These are phyloP conservation scores for Sphaerodactylus townsendi DNA, from an alignment of 2,113 vertebrate genomes.

Conservation along the genomic window DNA sequence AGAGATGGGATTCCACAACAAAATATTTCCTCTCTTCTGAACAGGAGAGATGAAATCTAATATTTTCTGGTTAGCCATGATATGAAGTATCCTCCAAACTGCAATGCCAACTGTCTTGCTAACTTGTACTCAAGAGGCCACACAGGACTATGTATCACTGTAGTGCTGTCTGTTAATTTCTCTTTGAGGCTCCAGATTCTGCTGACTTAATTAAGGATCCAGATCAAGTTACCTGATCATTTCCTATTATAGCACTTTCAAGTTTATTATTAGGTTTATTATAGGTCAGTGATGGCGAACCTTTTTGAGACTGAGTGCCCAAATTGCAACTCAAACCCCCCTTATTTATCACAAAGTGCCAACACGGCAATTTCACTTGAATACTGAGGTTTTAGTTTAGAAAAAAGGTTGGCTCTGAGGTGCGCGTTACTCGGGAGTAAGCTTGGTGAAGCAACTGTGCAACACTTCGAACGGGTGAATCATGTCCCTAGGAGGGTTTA, in stretches of 20 bases:
- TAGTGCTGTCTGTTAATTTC: neutral
- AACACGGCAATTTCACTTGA: no score
- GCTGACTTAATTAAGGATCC: neutral
- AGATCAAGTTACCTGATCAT: neutral
- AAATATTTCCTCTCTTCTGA: constrained; percentile 18
- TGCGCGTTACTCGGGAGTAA: no score
- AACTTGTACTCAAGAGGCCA: neutral
- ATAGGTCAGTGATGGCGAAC: no score
- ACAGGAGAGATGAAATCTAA: neutral
- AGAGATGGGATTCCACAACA: constrained; percentile 26
- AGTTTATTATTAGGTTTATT: neutral
- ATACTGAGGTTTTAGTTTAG: no score
- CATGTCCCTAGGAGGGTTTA: no score
- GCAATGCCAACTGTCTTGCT: neutral
- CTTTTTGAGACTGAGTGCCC: no score
- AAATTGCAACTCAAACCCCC: no score
- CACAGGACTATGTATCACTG: neutral
- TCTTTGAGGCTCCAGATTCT: neutral
- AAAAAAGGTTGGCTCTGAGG: no score
- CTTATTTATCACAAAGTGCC: no score
- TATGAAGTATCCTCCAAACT: neutral
- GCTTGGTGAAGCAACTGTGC: no score
- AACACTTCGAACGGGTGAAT: no score
- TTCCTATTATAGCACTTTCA: neutral
- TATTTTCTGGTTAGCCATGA: neutral